Conservation (phyloP, 2,797 vertebrate genomes). For the Cyclopterus lumpus region DNA sequence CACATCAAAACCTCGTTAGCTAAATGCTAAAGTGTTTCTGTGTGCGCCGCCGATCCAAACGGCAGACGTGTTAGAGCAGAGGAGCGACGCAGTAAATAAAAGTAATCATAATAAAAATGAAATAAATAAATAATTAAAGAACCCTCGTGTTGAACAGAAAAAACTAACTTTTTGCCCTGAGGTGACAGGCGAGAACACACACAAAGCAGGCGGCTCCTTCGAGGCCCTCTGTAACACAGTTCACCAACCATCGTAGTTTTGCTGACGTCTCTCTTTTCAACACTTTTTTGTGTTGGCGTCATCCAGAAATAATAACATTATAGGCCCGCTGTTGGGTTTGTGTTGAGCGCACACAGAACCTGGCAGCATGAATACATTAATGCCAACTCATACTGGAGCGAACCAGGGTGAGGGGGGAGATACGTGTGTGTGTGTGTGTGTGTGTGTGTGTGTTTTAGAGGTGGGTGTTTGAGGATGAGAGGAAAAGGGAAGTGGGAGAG, state of each 20-base stretch:
- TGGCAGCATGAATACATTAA: slow-evolving; percentile 68
- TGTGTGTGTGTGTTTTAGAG: background rate
- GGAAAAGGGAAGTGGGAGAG: slow-evolving; percentile 45
- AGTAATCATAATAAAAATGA: slow-evolving; percentile 47
- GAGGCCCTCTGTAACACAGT: slow-evolving; percentile 51
- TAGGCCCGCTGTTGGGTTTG: slow-evolving; percentile 46
- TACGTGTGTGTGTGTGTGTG: background rate
- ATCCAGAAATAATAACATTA: slow-evolving; percentile 65
- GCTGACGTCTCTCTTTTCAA: slow-evolving; percentile 65
- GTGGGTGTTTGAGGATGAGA: slow-evolving; percentile 19
- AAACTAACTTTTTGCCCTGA: slow-evolving; percentile 36
- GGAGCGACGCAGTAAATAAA: slow-evolving; percentile 33
- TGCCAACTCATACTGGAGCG: slow-evolving; percentile 62
- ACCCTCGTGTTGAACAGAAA: background rate
- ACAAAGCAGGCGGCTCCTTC: slow-evolving; percentile 37
- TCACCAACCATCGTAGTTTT: slow-evolving; percentile 57
- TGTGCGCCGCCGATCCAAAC: no score
- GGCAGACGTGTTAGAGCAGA: no score
- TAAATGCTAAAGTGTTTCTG: background rate
- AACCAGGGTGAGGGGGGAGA: background rate
- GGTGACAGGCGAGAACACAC: slow-evolving; percentile 43
- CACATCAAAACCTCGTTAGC: background rate
- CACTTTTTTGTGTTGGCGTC: slow-evolving; percentile 33
- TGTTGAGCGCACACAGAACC: slow-evolving; percentile 34
- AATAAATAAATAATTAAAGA: slow-evolving; percentile 33